Base-by-base conservation (phyloP, 1,140 invertebrate species). In the Scaptomyza montana region DNA sequence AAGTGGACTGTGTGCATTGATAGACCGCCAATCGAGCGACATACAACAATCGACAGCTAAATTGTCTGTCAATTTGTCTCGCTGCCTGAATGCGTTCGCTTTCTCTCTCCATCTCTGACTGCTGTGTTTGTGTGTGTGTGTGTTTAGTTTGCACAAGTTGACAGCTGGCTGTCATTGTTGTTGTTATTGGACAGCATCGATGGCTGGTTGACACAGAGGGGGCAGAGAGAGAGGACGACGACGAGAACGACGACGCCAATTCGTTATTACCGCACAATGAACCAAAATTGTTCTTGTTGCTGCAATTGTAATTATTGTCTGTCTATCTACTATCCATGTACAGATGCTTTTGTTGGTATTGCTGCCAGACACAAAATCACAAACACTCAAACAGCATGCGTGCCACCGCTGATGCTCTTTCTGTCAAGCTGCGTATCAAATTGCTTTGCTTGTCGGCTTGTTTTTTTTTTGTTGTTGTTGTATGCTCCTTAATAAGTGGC, bases 51-150 rank as follows among this genome's bases (percentile, higher is more conserved):
- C 89, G 82, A 89, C 84, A 89, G 82, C 75, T 89, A 89, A 87
- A 87, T 87, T 87, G 82, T 87, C 72, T 87, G 84, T 89, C 84
- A 87, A 89, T 87, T 87, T 87, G 82, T 87, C 84, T 87, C 79
- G 76, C 78, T 77, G 64, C 59, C 84, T 89, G 82, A 78, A 81
- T 87, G 75, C 78, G 84, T 79, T 86, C 64, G 54, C 79, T 36
- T 6, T 33, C 30, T 33, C 30, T 25, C 33, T 36, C 8, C 33
- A 8, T 7, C 8, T 9, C 33, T 9, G 39, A n/a, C 3, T 43
- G 39, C 39, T 41, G 39, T 41, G 39, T 9, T 51, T 65, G 6
- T 30, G 53, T 16, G 21, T 59, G 39, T 51, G 25, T 55, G 53
- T 64, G 81, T 82, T 82, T 76, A 72, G 84, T 77, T 87, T 74